These are phyloP conservation scores for Macropis europaea DNA, from an alignment of 2,888 invertebrate genomes.

Conservation along the genomic window DNA sequence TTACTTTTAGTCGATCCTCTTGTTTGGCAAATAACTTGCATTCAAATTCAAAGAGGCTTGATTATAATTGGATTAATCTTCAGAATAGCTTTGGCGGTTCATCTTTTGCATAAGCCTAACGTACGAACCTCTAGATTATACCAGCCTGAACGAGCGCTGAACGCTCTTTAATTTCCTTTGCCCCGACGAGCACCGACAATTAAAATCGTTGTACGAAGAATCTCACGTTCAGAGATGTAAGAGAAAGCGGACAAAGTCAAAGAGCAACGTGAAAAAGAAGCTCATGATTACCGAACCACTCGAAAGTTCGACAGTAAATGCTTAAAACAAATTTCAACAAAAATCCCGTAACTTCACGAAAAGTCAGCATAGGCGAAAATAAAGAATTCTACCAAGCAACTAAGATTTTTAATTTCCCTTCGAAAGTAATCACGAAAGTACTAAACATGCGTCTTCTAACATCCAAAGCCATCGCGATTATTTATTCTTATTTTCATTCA, in stretches of 20 bases:
- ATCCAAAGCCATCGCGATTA: too few species aligned
- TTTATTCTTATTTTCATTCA: too few species aligned
- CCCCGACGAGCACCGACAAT: constrained; percentile 11
- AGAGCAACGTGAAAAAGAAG: neutral
- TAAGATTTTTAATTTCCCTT: too few species aligned
- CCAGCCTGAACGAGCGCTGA: constrained; percentile 3
- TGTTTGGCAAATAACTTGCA: neutral
- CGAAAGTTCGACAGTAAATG: neutral
- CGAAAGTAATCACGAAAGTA: too few species aligned
- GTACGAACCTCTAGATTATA: constrained; percentile 16
- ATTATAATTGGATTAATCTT: constrained; percentile 25
- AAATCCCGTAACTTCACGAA: too few species aligned
- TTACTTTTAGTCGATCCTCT: neutral
- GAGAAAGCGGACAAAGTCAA: constrained; percentile 1
- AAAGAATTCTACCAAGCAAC: too few species aligned
- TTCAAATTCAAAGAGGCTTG: neutral
- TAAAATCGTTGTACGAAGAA: constrained; percentile 23
- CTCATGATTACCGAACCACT: neutral
- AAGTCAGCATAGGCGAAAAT: too few species aligned
- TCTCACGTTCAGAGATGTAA: neutral
- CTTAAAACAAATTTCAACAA: neutral
- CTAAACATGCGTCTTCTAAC: too few species aligned
- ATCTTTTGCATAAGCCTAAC: constrained; percentile 19
- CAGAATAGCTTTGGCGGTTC: constrained; percentile 1
- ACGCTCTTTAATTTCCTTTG: constrained; percentile 18